Conservation (phyloP, 2,113 vertebrate genomes). For the Arvicanthis niloticus region DNA sequence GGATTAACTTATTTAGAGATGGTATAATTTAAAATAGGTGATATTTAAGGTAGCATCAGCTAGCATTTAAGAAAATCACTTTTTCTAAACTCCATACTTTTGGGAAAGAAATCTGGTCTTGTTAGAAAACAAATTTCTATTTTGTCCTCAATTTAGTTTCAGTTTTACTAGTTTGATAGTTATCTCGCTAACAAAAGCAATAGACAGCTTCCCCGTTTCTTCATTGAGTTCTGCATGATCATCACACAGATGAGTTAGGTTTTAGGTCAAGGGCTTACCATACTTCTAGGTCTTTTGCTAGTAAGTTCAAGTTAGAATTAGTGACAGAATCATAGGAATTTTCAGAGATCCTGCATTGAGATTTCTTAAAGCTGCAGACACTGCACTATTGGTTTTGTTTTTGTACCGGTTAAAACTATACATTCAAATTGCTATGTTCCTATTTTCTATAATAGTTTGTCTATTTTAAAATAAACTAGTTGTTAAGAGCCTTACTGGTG, state of each 20-base stretch:
- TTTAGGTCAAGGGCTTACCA: conserved; percentile 58
- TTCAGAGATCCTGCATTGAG: conserved; percentile 13
- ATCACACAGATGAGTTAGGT: conserved; percentile 45
- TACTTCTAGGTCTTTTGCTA: conserved; percentile 62
- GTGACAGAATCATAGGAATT: conserved; percentile 63
- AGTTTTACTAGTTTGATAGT: conserved; percentile 63
- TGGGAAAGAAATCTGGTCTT: conserved; percentile 66
- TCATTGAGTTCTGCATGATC: conserved; percentile 75
- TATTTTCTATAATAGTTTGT: conserved; percentile 85
- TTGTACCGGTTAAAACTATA: conserved; percentile 81
- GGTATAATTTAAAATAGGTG: conserved; percentile 77
- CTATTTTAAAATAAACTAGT: conserved; percentile 88
- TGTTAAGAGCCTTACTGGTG: conserved; percentile 77
- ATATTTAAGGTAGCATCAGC: conserved; percentile 69
- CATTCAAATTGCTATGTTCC: conserved; percentile 80
- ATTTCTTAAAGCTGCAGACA: conserved; percentile 62
- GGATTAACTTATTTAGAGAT: conserved; percentile 80
- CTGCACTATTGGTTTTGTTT: conserved; percentile 74
- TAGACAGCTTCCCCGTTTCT: conserved; percentile 68
- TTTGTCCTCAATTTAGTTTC: conserved; percentile 68
- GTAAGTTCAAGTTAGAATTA: conserved; percentile 58
- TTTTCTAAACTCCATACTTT: conserved; percentile 77
- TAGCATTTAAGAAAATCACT: conserved; percentile 67
- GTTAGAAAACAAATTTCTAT: conserved; percentile 70
- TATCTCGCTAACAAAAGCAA: conserved; percentile 63